phyloP scores from a whole-genome alignment of 1,140 invertebrate genomes.

The Pseudoatta argentina region DNA sequence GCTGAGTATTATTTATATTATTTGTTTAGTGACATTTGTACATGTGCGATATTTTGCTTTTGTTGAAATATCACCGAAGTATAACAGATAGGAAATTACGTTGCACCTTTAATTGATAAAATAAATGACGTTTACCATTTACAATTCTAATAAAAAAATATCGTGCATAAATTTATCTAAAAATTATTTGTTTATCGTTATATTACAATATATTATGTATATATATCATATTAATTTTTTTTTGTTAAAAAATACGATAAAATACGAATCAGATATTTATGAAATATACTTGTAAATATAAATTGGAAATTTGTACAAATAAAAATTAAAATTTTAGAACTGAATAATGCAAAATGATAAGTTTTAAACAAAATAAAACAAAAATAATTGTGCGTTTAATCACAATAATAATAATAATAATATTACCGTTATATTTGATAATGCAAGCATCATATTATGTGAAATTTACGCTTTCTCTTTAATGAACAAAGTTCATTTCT shows the following conservation, averaged over 20 bases:
- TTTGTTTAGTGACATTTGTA: neutral
- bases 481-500: conserved; percentile 23
- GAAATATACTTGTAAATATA: neutral
- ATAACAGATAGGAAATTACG: conserved; percentile 2
- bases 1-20: neutral
- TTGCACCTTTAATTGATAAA: conserved; percentile 28
- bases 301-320: neutral
- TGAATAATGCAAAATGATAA: neutral
- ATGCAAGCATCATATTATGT: neutral
- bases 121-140: conserved; percentile 31
- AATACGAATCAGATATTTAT: neutral
- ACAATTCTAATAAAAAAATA: neutral
- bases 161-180: conserved; percentile 19
- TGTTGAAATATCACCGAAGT: conserved; percentile 31
- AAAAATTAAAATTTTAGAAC: neutral
- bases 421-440: neutral
- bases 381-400: neutral
- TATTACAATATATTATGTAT: neutral
- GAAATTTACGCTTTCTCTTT: neutral
- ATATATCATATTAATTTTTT: neutral
- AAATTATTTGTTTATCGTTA: neutral
- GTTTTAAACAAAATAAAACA: neutral
- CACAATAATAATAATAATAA: neutral
- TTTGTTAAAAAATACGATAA: neutral
- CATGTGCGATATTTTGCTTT: neutral